Evolutionary conservation across 2,888 invertebrate genomes (phyloP).

Genomic region (Acronicta leporina): DNA sequence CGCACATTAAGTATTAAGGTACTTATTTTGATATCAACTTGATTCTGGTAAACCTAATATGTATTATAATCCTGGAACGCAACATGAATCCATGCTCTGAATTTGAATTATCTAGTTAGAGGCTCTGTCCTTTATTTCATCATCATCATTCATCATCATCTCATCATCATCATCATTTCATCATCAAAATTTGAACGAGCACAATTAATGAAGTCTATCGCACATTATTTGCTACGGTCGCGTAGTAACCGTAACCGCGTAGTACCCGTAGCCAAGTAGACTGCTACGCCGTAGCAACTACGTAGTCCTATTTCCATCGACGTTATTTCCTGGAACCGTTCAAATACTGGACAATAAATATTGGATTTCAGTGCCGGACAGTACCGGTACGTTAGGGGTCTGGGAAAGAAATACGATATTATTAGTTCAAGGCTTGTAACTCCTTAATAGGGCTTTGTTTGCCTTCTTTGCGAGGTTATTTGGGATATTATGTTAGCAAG

Average conservation of each 20-base stretch:
- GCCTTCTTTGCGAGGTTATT: background rate
- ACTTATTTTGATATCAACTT: slow-evolving; percentile 23
- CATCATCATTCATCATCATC: too few species aligned
- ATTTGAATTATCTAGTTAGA: background rate
- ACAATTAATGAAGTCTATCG: too few species aligned
- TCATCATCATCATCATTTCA: too few species aligned
- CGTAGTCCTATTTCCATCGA: slow-evolving; percentile 8
- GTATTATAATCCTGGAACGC: background rate
- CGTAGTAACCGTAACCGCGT: slow-evolving; percentile 16
- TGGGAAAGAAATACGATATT: slow-evolving; percentile 30
- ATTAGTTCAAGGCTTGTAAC: slow-evolving; percentile 9
- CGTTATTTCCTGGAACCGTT: slow-evolving; percentile 10
- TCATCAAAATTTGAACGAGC: too few species aligned
- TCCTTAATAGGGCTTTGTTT: slow-evolving; percentile 15
- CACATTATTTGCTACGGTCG: slow-evolving; percentile 8
- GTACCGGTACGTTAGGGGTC: slow-evolving; percentile 9
- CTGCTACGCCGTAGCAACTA: slow-evolving; percentile 36
- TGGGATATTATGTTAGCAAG: slow-evolving; percentile 5
- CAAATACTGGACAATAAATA: slow-evolving; percentile 15
- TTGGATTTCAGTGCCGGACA: slow-evolving; percentile 18
- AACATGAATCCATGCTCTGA: slow-evolving; percentile 7
- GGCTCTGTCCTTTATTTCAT: background rate
- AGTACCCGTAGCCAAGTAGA: background rate
- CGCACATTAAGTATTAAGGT: slow-evolving; percentile 3
- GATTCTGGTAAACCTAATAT: background rate